phyloP scores from a whole-genome alignment of 2,113 vertebrate species.

The Malurus elegans region DNA sequence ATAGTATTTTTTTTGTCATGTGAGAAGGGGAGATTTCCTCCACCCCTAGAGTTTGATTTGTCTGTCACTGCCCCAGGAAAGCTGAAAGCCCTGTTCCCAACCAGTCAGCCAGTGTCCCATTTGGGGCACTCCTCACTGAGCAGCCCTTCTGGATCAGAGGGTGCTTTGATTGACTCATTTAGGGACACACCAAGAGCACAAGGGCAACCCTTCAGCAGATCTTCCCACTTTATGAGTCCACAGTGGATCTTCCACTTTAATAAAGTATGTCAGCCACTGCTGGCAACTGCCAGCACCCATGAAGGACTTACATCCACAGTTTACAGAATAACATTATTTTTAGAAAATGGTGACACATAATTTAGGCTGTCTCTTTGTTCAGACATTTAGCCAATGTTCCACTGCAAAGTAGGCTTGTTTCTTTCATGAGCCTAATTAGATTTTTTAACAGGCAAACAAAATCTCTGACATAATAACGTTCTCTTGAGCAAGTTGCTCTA shows the following conservation, averaged over 20 bases:
- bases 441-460: neutral
- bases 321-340: neutral
- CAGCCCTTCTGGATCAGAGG: rapidly evolving
- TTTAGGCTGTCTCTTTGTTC: neutral
- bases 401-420: neutral
- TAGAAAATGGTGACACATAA: neutral
- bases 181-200: neutral
- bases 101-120: neutral
- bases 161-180: neutral
- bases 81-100: rapidly evolving
- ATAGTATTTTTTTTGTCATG: neutral
- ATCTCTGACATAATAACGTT: neutral
- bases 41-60: neutral
- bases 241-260: neutral
- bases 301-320: neutral
- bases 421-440: neutral
- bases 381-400: neutral
- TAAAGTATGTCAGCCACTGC: neutral
- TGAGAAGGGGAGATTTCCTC: neutral
- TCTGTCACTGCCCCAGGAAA: neutral
- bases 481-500: neutral
- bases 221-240: neutral
- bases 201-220: neutral
- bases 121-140: neutral
- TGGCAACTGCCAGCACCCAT: neutral